Conservation (phyloP, 2,113 vertebrate species). For the Siphamia tubifer region DNA sequence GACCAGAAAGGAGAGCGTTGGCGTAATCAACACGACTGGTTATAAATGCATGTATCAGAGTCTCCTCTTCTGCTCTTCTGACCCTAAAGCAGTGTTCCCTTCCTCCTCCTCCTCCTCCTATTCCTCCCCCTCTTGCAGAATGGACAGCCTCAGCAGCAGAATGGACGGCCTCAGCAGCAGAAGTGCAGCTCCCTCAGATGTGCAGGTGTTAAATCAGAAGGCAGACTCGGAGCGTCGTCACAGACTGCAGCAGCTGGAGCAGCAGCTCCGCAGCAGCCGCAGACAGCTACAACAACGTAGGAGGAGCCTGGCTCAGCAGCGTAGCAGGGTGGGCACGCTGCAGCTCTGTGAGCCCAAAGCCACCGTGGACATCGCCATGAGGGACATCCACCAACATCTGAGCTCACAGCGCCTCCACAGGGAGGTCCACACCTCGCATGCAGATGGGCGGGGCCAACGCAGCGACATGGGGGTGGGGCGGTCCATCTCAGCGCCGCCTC, state of each 20-base stretch:
- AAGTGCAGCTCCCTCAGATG: too few relatives aligned
- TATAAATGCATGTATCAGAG: too few relatives aligned
- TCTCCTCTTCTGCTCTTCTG: too few relatives aligned
- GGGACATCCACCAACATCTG: constrained; percentile 46
- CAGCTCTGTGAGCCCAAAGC: constrained; percentile 72
- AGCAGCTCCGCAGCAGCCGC: constrained; percentile 52
- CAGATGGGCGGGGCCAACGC: not conserved
- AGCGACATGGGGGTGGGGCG: not conserved
- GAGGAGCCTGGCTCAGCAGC: constrained; percentile 49
- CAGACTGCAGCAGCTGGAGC: constrained; percentile 67
- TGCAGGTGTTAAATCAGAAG: constrained; percentile 70
- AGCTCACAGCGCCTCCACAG: not conserved
- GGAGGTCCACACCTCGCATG: constrained; percentile 6
- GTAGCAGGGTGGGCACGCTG: constrained; percentile 58
- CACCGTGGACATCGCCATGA: constrained; percentile 73
- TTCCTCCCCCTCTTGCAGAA: not conserved
- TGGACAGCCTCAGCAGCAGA: too few relatives aligned
- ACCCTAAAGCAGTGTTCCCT: too few relatives aligned
- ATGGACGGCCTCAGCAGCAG: too few relatives aligned
- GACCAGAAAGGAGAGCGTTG: too few relatives aligned
- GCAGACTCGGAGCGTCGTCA: constrained; percentile 67
- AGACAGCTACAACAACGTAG: constrained; percentile 65
- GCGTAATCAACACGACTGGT: too few relatives aligned
- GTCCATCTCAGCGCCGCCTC: constrained; percentile 44
- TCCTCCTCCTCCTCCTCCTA: too few relatives aligned